phyloP scores from a whole-genome alignment of 2,888 invertebrate species.

The Euzophera pinguis region DNA sequence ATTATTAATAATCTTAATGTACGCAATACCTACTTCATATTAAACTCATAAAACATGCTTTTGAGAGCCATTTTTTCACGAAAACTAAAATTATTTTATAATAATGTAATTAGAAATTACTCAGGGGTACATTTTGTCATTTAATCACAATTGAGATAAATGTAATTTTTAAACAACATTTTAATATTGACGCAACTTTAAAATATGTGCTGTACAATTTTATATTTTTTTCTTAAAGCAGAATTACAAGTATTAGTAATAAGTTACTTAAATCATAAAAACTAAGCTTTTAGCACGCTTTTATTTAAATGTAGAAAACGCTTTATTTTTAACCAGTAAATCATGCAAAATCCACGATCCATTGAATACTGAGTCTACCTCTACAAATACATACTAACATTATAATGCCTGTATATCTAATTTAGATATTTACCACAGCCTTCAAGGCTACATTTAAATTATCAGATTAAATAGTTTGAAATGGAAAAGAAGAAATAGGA shows the following conservation, averaged over 20 bases:
- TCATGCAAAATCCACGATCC: constrained; percentile 4
- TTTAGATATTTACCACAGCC: constrained; percentile 55
- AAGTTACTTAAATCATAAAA: neutral
- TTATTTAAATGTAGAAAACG: neutral
- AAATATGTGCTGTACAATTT: too few relatives aligned
- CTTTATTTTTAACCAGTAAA: neutral
- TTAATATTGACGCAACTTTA: too few relatives aligned
- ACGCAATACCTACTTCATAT: neutral
- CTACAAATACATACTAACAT: constrained; percentile 8
- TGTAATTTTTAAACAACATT: too few relatives aligned
- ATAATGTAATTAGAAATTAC: too few relatives aligned
- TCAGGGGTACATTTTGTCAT: too few relatives aligned
- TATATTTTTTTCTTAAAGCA: neutral
- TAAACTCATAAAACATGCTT: constrained; percentile 1
- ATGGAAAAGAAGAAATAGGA: constrained; percentile 47
- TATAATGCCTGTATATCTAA: constrained; percentile 13
- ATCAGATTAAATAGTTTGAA: constrained; percentile 42
- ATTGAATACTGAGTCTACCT: neutral
- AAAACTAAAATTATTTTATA: too few relatives aligned
- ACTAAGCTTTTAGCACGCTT: neutral
- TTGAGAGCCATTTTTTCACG: neutral
- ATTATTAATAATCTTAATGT: constrained; percentile 1
- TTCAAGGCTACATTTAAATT: constrained; percentile 55
- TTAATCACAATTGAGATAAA: too few relatives aligned
- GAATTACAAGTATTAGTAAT: too few relatives aligned